Evolutionary conservation across 2,888 invertebrate species (phyloP).

Genomic region (Ecliptopera silaceata): DNA sequence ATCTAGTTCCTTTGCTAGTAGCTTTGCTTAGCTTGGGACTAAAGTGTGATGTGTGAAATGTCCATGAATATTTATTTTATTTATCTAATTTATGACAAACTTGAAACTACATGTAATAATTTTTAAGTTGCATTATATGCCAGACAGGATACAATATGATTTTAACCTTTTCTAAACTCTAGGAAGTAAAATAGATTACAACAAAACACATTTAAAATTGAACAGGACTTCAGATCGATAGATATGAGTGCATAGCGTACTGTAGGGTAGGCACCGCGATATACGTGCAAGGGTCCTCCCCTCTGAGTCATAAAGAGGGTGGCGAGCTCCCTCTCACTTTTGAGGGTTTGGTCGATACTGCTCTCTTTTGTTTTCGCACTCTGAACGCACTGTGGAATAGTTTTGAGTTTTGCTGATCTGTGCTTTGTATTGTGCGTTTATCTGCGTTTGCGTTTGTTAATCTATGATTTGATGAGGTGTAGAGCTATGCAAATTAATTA

Average conservation of each 20-base stretch:
- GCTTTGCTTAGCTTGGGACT: too few relatives aligned
- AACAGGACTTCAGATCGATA: constrained; percentile 57
- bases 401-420: constrained; percentile 39
- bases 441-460: neutral
- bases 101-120: too few relatives aligned
- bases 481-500: too few relatives aligned
- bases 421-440: constrained; percentile 10
- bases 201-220: constrained; percentile 33
- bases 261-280: constrained; percentile 67
- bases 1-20: too few relatives aligned
- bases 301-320: constrained; percentile 83
- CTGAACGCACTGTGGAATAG: constrained; percentile 48
- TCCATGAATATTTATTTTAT: too few relatives aligned
- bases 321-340: constrained; percentile 75
- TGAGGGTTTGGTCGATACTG: constrained; percentile 80
- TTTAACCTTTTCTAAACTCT: neutral
- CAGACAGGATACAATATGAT: too few relatives aligned
- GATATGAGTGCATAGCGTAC: constrained; percentile 66
- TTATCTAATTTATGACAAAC: too few relatives aligned
- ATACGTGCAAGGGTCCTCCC: constrained; percentile 78
- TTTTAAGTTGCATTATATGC: too few relatives aligned
- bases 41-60: too few relatives aligned
- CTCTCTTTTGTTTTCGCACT: constrained; percentile 81
- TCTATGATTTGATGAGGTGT: neutral
- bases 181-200: neutral